These are phyloP conservation scores for Pseudococcus viburni DNA, from an alignment of 2,888 invertebrate genomes.

Conservation along the genomic window DNA sequence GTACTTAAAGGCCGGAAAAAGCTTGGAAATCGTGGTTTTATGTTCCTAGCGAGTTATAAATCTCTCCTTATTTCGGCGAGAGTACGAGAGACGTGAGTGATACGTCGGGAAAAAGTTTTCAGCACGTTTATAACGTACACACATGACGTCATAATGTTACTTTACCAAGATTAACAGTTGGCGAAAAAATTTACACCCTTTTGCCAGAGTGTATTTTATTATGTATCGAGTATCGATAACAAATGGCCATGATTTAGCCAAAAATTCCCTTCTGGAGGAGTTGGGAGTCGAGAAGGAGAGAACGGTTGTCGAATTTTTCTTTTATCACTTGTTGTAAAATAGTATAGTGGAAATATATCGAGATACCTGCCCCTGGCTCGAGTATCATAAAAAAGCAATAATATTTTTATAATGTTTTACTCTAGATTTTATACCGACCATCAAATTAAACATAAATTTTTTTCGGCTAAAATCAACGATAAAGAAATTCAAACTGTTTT, in stretches of 20 bases:
- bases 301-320: conserved; percentile 3
- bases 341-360: not conserved
- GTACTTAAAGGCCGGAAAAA: conserved; percentile 61
- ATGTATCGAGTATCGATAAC: conserved; percentile 31
- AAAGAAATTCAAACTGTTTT: conserved; percentile 14
- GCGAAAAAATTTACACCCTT: conserved; percentile 35
- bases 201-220: not conserved
- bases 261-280: not conserved
- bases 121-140: conserved; percentile 50
- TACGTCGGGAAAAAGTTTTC: conserved; percentile 54
- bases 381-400: conserved; percentile 27
- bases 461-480: conserved; percentile 45
- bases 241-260: conserved; percentile 18
- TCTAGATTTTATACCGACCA: conserved; percentile 45
- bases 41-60: conserved; percentile 61
- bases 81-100: not conserved
- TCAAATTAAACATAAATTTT: conserved; percentile 62
- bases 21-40: conserved; percentile 61
- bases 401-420: conserved; percentile 54
- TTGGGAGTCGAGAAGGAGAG: not conserved
- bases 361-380: not conserved
- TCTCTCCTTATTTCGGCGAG: conserved; percentile 54
- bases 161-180: conserved; percentile 60
- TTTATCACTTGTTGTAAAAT: conserved; percentile 22
- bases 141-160: conserved; percentile 61